Base-by-base conservation (phyloP, 2,888 invertebrate genomes). In the Axea sp. region DNA sequence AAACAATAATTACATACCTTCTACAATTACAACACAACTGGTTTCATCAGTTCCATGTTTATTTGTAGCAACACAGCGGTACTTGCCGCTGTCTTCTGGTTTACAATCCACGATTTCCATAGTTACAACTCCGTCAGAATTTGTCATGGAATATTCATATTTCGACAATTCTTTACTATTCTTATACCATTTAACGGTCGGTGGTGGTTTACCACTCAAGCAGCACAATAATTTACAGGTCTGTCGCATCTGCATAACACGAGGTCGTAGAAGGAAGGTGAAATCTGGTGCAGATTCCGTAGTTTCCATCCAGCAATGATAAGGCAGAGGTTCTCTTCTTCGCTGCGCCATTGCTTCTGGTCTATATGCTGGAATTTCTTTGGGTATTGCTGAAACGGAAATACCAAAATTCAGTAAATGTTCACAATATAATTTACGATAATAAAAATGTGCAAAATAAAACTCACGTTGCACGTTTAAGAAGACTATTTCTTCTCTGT, bases 221-320 rank as follows among this genome's bases (percentile, higher is more conserved):
- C 99, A 98, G 89, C 98, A 98, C 39, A 99, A 92, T 77, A 99
- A 92, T 90, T 99, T 99, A 91, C 99, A 99, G 67, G 97, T 97
- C 87, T 96, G 95, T 77, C 97, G 93, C 83, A 92, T 92, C 90
- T 99, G 99, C 93, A 99, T 99, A 82, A 99, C 96, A 87, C 99
- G 95, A 86, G 99, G 98, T 88, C 99, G 93, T 80, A 99, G 92
- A 84, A 96, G 94, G 96, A 99, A 99, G 84, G 98, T 98, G 91
- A 99, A 99, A 86, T 92, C 94, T 73, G 99, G 99, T 73, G 96
- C 96, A 82, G 94, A 93, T 89, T 97, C 96, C 87, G 94, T 94
- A 82, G 95, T 95, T 88, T 97, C 96, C 89, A 95, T 94, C 95
- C 96, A 96, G 90, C 95, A 93, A 73, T 93, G 94, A 89, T 95